Base-by-base conservation (phyloP, 1,140 invertebrate genomes). In the Oscheius sp. region DNA sequence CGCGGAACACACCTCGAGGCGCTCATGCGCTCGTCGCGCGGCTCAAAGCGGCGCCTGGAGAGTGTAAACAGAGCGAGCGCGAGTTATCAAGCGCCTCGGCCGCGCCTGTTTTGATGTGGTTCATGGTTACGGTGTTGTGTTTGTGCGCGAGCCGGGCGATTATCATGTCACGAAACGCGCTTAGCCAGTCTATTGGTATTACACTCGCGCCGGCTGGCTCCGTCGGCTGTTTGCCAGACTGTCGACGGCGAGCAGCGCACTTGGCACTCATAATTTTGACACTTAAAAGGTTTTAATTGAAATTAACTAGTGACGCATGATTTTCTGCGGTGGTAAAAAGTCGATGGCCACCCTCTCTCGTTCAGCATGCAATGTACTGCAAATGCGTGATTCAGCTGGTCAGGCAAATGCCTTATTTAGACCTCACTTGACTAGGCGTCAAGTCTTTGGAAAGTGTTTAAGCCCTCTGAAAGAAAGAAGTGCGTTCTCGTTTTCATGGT, bases 171-270 rank as follows among this genome's bases (percentile, higher is more conserved):
- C 49, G 49, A 55, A 55, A 55, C 49, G 49, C 23, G 49, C 49
- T 55, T 55, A 55, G 49, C 49, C 49, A 55, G 49, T 55, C 49
- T 55, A 23, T 55, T 55, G 49, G 49, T 55, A 55, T 55, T 55
- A 55, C 49, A 55, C 49, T 26, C 7, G 49, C 7, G 49, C 49
- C 49, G 49, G 49, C 23, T 55, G 49, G 23, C 15, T 13, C 49
- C 7, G 49, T 55, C 28, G 49, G 49, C 49, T 55, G 49, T 55
- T 55, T 55, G 49, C 49, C 49, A 55, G 23, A 7, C 4, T 15
- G 7, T 7, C 7, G 23, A 4, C 15, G 23, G 7, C 4, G 7
- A 23, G 49, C 49, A 55, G 23, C n/a, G 15, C 49, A 55, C 7
- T 20, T 26, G 23, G 49, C 49, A 55, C n/a, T n/a, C n/a, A n/a